phyloP scores from a whole-genome alignment of 2,888 invertebrate genomes.

The Morinoia aosen region DNA sequence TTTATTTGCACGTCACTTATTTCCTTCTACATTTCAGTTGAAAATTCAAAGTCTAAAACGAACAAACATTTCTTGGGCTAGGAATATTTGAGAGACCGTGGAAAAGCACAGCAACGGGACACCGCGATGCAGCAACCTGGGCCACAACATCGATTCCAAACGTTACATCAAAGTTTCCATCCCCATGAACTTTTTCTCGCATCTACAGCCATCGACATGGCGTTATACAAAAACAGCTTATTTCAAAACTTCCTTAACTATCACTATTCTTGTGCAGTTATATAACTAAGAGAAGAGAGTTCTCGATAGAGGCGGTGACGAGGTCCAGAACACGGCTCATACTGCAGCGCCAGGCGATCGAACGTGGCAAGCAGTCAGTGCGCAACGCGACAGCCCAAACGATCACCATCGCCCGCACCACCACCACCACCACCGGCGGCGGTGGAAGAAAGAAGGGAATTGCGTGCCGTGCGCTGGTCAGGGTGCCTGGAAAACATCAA shows the following conservation, averaged over 20 bases:
- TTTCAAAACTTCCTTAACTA: not conserved
- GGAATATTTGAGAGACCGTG: not conserved
- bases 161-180: not conserved
- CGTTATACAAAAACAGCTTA: not conserved
- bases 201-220: not conserved
- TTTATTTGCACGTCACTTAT: not conserved
- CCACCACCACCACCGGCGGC: not conserved
- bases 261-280: not conserved
- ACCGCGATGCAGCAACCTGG: not conserved
- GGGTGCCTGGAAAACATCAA: not conserved
- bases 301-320: not conserved
- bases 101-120: not conserved
- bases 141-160: not conserved
- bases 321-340: not conserved
- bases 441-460: not conserved
- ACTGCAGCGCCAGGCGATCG: conserved; percentile 15
- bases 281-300: not conserved
- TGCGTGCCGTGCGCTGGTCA: not conserved
- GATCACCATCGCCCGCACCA: conserved; percentile 1
- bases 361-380: not conserved
- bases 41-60: not conserved
- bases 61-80: not conserved
- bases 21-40: not conserved
- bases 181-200: not conserved
- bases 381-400: not conserved